Conservation (phyloP, 2,888 invertebrate genomes). For the Nomada goodeniana region DNA sequence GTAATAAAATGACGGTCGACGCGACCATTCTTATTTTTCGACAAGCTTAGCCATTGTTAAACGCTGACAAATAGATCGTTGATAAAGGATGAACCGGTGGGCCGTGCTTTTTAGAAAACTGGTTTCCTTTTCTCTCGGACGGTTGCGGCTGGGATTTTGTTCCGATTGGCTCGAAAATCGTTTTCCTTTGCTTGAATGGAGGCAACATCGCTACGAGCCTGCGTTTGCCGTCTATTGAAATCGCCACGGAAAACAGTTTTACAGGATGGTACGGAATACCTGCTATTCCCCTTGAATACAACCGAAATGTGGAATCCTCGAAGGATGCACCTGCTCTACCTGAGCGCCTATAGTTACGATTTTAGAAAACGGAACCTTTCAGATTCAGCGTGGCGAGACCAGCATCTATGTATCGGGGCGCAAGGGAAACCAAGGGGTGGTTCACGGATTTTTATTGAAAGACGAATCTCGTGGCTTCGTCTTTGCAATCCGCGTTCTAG, state of each 20-base stretch:
- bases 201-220: conserved; percentile 10
- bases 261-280: conserved; percentile 25
- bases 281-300: conserved; percentile 28
- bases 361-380: conserved; percentile 21
- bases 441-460: conserved; percentile 16
- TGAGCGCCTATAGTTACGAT: conserved; percentile 28
- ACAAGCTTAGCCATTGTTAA: conserved; percentile 8
- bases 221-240: conserved; percentile 30
- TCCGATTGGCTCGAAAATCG: conserved; percentile 31
- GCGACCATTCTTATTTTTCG: not conserved
- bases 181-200: conserved; percentile 13
- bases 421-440: not conserved
- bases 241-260: not conserved
- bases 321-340: conserved; percentile 39
- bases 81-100: not conserved
- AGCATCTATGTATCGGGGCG: conserved; percentile 7
- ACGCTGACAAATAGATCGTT: not conserved
- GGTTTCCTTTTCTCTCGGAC: not conserved
- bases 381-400: conserved; percentile 12
- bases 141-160: not conserved
- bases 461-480: not conserved
- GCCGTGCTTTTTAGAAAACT: not conserved
- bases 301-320: conserved; percentile 7
- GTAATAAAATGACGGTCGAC: conserved; percentile 7
- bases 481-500: not conserved